phyloP scores from a whole-genome alignment of 2,113 vertebrate species.

The Chionis minor region DNA sequence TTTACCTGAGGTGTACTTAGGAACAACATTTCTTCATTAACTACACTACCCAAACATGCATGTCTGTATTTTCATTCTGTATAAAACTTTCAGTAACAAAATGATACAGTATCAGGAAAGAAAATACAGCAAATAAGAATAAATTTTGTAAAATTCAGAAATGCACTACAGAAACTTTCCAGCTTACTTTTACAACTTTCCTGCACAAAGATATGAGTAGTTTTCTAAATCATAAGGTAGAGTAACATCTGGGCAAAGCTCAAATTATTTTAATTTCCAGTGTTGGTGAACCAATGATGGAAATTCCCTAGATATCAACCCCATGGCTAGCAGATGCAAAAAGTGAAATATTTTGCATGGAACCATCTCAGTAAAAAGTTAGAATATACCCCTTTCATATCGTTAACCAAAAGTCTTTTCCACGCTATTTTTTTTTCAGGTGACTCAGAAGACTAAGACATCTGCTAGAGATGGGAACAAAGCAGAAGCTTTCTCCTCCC shows the following conservation, averaged over 20 bases:
- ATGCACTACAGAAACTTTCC: background rate
- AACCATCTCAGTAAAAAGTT: background rate
- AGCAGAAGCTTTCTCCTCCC: background rate
- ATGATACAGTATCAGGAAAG: background rate
- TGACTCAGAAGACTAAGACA: background rate
- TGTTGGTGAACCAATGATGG: background rate
- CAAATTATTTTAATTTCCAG: background rate
- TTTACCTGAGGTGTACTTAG: background rate
- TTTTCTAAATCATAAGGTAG: background rate
- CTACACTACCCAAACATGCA: background rate
- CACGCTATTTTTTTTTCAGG: rapidly evolving
- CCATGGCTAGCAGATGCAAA: background rate
- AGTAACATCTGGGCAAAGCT: background rate
- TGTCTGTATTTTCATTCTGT: background rate
- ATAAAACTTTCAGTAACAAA: background rate
- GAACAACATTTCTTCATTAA: background rate
- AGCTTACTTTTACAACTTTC: background rate
- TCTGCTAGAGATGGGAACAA: background rate
- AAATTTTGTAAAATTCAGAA: background rate
- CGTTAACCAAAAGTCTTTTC: background rate
- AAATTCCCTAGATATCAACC: background rate
- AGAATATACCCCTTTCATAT: background rate
- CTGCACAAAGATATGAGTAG: background rate
- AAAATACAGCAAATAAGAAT: background rate
- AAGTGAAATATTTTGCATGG: background rate